Evolutionary conservation across 2,797 vertebrate genomes (phyloP).

Genomic region (Xiphophorus birchmanni): DNA sequence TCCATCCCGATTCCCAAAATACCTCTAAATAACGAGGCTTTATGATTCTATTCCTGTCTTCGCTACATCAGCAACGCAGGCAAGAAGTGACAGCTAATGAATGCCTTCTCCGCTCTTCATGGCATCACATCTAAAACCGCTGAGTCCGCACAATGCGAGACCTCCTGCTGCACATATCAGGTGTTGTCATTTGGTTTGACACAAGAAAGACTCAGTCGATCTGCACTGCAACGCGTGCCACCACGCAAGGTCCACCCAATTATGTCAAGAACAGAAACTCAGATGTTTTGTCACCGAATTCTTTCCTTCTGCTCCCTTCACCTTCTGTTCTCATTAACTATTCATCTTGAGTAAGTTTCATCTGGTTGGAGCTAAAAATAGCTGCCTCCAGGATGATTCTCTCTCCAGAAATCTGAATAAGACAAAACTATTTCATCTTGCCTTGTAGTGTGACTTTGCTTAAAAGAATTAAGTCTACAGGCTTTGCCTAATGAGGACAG

Average conservation of each 20-base stretch:
- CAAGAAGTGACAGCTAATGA: slow-evolving; percentile 41
- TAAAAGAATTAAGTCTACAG: slow-evolving; percentile 23
- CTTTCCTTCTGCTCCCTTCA: slow-evolving; percentile 22
- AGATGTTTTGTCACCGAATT: slow-evolving; percentile 21
- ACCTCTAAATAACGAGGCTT: slow-evolving; percentile 31
- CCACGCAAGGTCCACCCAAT: slow-evolving; percentile 8
- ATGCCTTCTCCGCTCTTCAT: slow-evolving; percentile 16
- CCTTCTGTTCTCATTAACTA: slow-evolving; percentile 33
- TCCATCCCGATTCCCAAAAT: slow-evolving; percentile 38
- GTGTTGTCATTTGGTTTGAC: slow-evolving; percentile 13
- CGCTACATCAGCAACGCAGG: slow-evolving; percentile 36
- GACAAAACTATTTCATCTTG: slow-evolving; percentile 32
- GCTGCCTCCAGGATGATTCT: slow-evolving; percentile 24
- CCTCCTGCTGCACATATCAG: slow-evolving; percentile 28
- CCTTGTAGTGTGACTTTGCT: slow-evolving; percentile 25
- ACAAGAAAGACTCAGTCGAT: slow-evolving; percentile 21
- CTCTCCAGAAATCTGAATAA: slow-evolving; percentile 35
- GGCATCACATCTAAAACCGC: slow-evolving; percentile 33
- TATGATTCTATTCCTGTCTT: slow-evolving; percentile 53
- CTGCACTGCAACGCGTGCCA: neutral
- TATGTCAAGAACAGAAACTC: slow-evolving; percentile 34
- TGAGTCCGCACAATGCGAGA: slow-evolving; percentile 13
- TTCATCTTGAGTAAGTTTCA: slow-evolving; percentile 34
- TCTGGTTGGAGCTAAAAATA: slow-evolving; percentile 45
- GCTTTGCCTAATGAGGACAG: slow-evolving; percentile 45